phyloP scores from a whole-genome alignment of 2,797 vertebrate species.

The Tolypeutes matacus region DNA sequence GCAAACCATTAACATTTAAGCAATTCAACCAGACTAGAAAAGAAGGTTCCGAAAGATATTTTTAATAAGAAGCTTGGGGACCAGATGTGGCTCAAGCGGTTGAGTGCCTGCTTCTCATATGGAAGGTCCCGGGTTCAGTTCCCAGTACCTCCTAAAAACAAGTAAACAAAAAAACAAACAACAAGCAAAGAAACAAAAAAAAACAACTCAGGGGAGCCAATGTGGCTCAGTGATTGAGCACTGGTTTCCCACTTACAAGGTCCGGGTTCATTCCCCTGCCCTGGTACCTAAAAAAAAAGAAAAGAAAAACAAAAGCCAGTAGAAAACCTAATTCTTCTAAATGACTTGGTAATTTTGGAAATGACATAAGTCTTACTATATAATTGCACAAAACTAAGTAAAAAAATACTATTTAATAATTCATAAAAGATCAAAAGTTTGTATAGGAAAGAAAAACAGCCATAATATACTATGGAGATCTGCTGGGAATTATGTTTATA shows the following conservation, averaged over 20 bases:
- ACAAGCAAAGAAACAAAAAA: no score
- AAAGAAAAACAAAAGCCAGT: no score
- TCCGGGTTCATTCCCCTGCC: no score
- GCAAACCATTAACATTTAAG: neutral
- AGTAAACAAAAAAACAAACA: no score
- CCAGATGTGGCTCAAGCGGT: no score
- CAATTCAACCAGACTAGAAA: neutral
- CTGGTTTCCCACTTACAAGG: no score
- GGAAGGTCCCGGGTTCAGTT: no score
- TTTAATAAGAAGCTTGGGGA: neutral
- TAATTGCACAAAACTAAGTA: conserved; percentile 9
- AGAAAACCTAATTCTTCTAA: neutral
- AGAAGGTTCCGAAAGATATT: neutral
- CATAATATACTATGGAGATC: neutral
- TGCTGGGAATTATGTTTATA: neutral
- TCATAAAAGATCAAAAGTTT: neutral
- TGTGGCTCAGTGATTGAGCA: no score
- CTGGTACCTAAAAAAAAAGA: no score
- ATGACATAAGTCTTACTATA: neutral
- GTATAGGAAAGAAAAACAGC: neutral
- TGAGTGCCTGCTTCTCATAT: no score
- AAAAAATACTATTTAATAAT: neutral
- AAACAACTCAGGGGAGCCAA: no score
- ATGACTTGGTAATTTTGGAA: neutral
- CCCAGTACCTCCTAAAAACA: no score